phyloP scores from a whole-genome alignment of 1,140 invertebrate genomes.

The silkworm (Bombyx mori) region ASM3026992v2 NC_085124.1:8342501-8343000 shows the following conservation, averaged over 20 bases:
- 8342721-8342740: constrained; percentile 35
- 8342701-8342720: constrained; percentile 8
- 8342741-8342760: constrained; percentile 43
- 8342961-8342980: too few relatives aligned
- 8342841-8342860: too few relatives aligned
- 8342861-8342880: too few relatives aligned
- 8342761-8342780: constrained; percentile 45
- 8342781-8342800: constrained; percentile 17
- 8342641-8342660: not conserved
- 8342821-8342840: too few relatives aligned
- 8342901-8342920: too few relatives aligned
- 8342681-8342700: not conserved
- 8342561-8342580: constrained; percentile 54
- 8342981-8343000: too few relatives aligned
- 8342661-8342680: not conserved
- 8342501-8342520: constrained; percentile 29
- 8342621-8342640: constrained; percentile 3
- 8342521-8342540: constrained; percentile 50
- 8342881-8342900: too few relatives aligned
- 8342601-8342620: constrained; percentile 18
- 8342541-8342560: constrained; percentile 58
- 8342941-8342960: too few relatives aligned
- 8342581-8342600: constrained; percentile 51
- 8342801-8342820: constrained; percentile 8
- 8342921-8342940: too few relatives aligned